Evolutionary conservation across 2,113 vertebrate genomes (phyloP), one percentile per base, ranked within the genome.

Genomic region (Sclerurus mexicanus): DNA sequence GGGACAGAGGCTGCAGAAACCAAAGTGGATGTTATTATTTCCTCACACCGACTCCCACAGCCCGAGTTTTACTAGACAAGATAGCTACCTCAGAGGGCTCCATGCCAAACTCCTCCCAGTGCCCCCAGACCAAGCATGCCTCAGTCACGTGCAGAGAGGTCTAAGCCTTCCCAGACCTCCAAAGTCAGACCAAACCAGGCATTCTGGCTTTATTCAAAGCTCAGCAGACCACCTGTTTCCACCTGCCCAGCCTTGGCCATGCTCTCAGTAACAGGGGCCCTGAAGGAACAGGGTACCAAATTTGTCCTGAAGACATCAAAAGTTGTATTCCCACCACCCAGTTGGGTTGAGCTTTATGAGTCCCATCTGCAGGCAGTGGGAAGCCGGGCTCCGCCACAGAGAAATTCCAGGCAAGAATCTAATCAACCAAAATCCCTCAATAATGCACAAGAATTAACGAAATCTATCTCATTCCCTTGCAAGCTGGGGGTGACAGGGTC

Each of bases 1-100:
- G 2, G 95, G 88, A 93, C 88, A 85, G 83, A 75, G 83, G 63
- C 85, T 87, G 67, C 60, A 94, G 87, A 96, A 96, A 92, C 92
- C 83, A 47, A 94, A 94, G 95, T 83, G 93, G 90, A 95, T 96
- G 88, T 94, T 90, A 67, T 90, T 88, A 87, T 86, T 96, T 94
- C 90, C 83, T 92, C 86, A 95, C 73, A 80, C 69, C 0, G 0
- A 76, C 21, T 94, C 83, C 80, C 80, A 92, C 44, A 87, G 68
- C 86, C 44, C 1, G 0, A 89, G 66, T 71, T 95, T 82, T 94
- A 89, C 95, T 90, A 79, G 79, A 85, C 75, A 90, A 90, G 88
- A 62, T 49, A 49, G 56, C 58, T 91, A 87, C 77, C 56, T 95
- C 77, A 90, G 31, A 89, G 19, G 60, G 80, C 80, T 87, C 52